phyloP scores from a whole-genome alignment of 2,797 vertebrate genomes.

The Oceanodroma leucorhoa region DNA sequence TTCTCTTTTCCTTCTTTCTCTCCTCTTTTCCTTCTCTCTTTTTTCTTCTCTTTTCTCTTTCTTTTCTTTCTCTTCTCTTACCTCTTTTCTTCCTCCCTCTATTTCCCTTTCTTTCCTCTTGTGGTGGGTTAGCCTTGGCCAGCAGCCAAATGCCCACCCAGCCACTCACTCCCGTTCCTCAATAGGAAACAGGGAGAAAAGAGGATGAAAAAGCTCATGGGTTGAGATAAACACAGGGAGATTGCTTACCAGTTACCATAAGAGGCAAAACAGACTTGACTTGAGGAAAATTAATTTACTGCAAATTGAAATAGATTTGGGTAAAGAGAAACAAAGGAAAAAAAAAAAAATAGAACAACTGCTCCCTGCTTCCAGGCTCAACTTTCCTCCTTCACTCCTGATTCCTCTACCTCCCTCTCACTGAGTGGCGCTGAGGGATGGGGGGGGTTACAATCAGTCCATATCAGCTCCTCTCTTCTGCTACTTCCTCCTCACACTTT shows the following conservation, averaged over 20 bases:
- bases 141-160: not conserved
- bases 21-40: no score
- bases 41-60: not conserved
- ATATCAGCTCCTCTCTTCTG: accelerated
- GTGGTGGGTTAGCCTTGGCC: not conserved
- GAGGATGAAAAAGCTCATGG: not conserved
- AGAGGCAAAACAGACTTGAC: not conserved
- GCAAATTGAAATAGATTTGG: not conserved
- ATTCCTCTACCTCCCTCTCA: not conserved
- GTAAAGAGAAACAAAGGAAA: not conserved
- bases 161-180: not conserved
- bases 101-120: not conserved
- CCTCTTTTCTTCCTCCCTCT: not conserved
- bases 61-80: not conserved
- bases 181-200: not conserved
- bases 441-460: not conserved
- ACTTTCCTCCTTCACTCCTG: not conserved
- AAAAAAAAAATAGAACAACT: not conserved
- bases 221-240: not conserved
- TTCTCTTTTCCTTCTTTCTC: no score
- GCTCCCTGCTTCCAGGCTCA: not conserved
- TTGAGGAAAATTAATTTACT: not conserved
- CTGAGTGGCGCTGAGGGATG: not conserved
- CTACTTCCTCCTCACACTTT: not conserved
- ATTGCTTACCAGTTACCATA: not conserved